These are phyloP conservation scores for Cantharis nigra DNA, from an alignment of 2,888 invertebrate species.

Conservation along the genomic window DNA sequence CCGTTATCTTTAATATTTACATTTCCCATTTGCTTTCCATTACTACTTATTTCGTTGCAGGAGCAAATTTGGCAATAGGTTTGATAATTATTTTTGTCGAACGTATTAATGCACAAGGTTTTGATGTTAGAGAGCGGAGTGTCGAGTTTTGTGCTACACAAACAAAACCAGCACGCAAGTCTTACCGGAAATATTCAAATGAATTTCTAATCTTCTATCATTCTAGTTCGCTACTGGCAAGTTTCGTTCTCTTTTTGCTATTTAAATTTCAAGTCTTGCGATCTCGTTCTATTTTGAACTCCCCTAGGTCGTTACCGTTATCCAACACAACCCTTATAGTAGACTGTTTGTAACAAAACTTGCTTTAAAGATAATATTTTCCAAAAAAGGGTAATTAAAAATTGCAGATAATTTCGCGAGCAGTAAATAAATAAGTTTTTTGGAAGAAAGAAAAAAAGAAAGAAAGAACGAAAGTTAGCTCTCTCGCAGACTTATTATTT, in stretches of 20 bases:
- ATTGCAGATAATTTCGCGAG: not conserved
- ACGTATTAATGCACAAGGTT: constrained; percentile 7
- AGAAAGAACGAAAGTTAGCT: too few relatives aligned
- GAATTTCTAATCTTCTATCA: constrained; percentile 57
- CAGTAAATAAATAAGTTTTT: not conserved
- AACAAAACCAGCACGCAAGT: constrained; percentile 27
- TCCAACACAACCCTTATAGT: constrained; percentile 36
- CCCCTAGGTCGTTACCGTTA: constrained; percentile 30
- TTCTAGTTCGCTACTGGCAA: constrained; percentile 27
- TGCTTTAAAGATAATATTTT: constrained; percentile 14
- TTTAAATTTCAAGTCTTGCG: constrained; percentile 14
- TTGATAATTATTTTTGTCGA: constrained; percentile 15
- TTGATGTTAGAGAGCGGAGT: constrained; percentile 20
- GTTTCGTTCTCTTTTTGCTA: constrained; percentile 29
- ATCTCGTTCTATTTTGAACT: constrained; percentile 25
- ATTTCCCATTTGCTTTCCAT: constrained; percentile 39
- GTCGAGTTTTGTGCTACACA: constrained; percentile 21
- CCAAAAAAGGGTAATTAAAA: not conserved
- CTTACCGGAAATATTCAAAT: constrained; percentile 58
- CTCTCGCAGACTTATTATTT: not conserved
- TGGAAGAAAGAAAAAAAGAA: too few relatives aligned
- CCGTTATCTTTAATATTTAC: constrained; percentile 43
- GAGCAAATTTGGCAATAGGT: constrained; percentile 17
- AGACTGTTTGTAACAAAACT: constrained; percentile 33
- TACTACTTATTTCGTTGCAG: constrained; percentile 30